phyloP scores from a whole-genome alignment of 2,888 invertebrate genomes.

The Netelia virgata region DNA sequence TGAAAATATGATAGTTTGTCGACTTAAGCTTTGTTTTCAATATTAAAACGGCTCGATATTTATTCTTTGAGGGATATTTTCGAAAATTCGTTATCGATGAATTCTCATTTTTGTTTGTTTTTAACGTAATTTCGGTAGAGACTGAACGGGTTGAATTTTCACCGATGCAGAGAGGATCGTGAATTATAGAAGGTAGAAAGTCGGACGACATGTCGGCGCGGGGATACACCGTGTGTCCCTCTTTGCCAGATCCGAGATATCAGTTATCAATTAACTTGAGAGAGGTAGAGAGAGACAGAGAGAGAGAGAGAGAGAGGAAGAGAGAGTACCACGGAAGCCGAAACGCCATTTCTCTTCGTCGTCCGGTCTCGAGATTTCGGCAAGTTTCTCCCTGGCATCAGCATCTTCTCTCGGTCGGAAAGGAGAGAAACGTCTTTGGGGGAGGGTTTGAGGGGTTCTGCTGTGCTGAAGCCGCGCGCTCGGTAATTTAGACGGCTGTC shows the following conservation, averaged over 20 bases:
- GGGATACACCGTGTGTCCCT: constrained; percentile 38
- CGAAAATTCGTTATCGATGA: no score
- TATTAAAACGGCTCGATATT: no score
- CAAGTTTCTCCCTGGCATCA: constrained; percentile 31
- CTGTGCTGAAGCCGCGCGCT: constrained; percentile 62
- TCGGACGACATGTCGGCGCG: constrained; percentile 29
- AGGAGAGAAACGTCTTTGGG: constrained; percentile 23
- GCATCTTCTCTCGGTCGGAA: not conserved
- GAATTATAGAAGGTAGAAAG: constrained; percentile 23
- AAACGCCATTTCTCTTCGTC: constrained; percentile 77
- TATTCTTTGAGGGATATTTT: no score
- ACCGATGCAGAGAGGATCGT: not conserved
- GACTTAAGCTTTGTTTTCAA: no score
- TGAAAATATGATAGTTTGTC: no score
- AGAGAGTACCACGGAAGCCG: constrained; percentile 75
- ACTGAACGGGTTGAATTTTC: no score
- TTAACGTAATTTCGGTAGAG: no score
- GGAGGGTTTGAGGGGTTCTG: constrained; percentile 19
- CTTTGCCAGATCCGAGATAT: constrained; percentile 78
- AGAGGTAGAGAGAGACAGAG: constrained; percentile 59
- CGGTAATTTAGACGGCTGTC: constrained; percentile 83
- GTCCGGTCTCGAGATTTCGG: constrained; percentile 65
- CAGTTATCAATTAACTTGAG: constrained; percentile 82
- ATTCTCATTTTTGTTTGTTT: no score
- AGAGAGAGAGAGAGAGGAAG: constrained; percentile 63